phyloP scores from a whole-genome alignment of 2,888 invertebrate genomes.

The Sminthurinus aureus region DNA sequence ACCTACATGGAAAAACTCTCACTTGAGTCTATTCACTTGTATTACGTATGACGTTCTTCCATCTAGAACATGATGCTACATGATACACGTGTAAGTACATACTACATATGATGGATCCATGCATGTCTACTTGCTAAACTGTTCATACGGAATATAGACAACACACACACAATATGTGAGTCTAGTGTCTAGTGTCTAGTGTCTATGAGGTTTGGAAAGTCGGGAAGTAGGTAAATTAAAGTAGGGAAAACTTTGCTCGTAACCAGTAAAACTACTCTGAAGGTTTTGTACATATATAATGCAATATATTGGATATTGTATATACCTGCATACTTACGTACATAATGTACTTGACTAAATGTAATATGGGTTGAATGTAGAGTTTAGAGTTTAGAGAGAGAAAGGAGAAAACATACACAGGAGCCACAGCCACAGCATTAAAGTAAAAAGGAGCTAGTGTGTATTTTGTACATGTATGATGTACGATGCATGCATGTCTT shows the following conservation, averaged over 20 bases:
- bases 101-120: too few relatives aligned
- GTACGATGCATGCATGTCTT: background rate
- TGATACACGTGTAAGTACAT: too few relatives aligned
- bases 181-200: too few relatives aligned
- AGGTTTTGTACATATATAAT: background rate
- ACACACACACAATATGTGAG: too few relatives aligned
- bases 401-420: background rate
- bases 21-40: too few relatives aligned
- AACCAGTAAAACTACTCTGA: background rate
- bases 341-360: too few relatives aligned
- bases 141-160: too few relatives aligned
- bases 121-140: too few relatives aligned
- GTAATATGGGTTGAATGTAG: background rate
- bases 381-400: background rate
- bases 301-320: background rate
- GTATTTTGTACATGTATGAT: background rate
- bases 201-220: background rate
- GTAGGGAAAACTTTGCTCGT: background rate
- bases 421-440: background rate
- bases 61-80: too few relatives aligned
- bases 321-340: background rate
- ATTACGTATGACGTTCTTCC: too few relatives aligned
- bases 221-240: conserved; percentile 7
- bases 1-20: too few relatives aligned
- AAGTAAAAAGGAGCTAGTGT: background rate